Evolutionary conservation across 2,888 invertebrate genomes (phyloP), one percentile per base, ranked within the genome.

Genomic region (Coelopa pilipes): DNA sequence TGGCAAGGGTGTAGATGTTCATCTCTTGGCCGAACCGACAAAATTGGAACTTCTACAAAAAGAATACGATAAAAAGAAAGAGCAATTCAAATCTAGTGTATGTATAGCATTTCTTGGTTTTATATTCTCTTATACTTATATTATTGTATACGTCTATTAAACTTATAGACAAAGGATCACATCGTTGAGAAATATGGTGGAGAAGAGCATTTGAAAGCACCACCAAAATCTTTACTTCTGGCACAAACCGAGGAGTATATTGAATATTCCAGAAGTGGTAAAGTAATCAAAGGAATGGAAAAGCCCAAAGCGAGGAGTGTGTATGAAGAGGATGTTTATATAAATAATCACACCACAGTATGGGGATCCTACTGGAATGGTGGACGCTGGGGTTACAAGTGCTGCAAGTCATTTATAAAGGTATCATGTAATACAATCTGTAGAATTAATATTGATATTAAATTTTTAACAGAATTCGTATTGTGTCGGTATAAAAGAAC

Each of bases 291-390:
- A 81, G 98, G 98, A 0, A 93, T 95, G 74, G 98, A 99, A 85
- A 95, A 96, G 82, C 93, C 94, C 76, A 89, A 94, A 0, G 92
- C 97, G 10, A 90, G 90, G 85, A 96, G 95, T 76, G 94, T 94
- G 83, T 99, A 98, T 86, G 97, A 97, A 84, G 99, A 99, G 87
- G 98, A 99, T 87, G 92, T 95, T 19, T 91, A 92, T 78, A 92
- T 94, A 10, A 96, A 96, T 85, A 99, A 99, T 87, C 99, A 99
- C 87, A 95, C 94, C 0, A 92, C 93, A 0, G 94, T 99, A 9
- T 99, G 96, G 95, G 99, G 99, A 4, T 98, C 98, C 0, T 98
- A 90, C 87, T 99, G 99, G 98, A 91, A 91, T 80, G 92, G 92
- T 69, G 97, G 97, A 0, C 90, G 92, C 76, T 99, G 99, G 99